Evolutionary conservation across 2,888 invertebrate species (phyloP).

Genomic region (Chloroclystis v-ata): DNA sequence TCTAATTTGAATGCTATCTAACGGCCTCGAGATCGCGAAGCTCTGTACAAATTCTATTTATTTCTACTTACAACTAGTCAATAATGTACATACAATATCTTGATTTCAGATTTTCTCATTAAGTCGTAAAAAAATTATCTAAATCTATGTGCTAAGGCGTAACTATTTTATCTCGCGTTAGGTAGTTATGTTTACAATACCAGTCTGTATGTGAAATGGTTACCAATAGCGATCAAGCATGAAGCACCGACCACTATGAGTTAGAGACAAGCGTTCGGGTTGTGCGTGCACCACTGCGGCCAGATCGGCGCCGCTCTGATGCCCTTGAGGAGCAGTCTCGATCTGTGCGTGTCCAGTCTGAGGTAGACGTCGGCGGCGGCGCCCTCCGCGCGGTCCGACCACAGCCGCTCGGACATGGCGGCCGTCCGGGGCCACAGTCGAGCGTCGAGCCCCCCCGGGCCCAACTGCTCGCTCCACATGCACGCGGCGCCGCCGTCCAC

Average conservation of each 20-base stretch:
- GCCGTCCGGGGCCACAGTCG: constrained; percentile 90
- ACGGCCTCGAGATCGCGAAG: constrained; percentile 30
- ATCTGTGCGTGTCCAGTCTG: constrained; percentile 81
- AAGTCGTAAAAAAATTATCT: constrained; percentile 3
- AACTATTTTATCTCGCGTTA: neutral
- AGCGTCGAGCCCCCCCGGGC: constrained; percentile 84
- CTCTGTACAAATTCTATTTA: constrained; percentile 52
- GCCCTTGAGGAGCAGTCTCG: constrained; percentile 80
- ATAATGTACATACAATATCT: constrained; percentile 31
- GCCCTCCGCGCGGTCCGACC: constrained; percentile 80
- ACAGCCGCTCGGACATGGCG: constrained; percentile 88
- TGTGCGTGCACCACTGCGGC: constrained; percentile 87
- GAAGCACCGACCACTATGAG: neutral
- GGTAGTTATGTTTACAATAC: neutral
- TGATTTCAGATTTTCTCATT: constrained; percentile 1
- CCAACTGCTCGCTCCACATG: constrained; percentile 91
- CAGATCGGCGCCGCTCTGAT: constrained; percentile 84
- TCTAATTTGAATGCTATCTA: constrained; percentile 19
- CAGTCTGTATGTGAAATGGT: neutral
- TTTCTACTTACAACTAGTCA: constrained; percentile 26
- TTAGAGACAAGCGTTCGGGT: constrained; percentile 84
- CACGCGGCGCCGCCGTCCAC: constrained; percentile 88
- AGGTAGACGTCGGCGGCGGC: constrained; percentile 81
- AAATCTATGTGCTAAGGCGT: neutral
- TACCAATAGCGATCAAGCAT: too few relatives aligned